Conservation (phyloP, 2,797 vertebrate genomes). For the Urosaurus nigricauda region DNA sequence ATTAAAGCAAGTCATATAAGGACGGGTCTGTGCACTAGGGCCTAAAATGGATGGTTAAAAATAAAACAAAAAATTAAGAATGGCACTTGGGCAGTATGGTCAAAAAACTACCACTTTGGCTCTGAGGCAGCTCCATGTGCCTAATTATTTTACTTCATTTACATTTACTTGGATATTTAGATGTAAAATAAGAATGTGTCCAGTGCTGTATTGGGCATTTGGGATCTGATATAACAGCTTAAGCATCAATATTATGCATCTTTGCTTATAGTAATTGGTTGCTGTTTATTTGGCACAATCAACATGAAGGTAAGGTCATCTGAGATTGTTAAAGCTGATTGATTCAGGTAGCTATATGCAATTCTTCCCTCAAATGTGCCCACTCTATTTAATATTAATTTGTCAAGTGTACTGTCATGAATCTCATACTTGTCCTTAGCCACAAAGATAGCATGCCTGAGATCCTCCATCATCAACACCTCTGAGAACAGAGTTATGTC, state of each 20-base stretch:
- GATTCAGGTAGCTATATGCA: neutral
- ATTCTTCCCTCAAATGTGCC: neutral
- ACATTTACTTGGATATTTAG: neutral
- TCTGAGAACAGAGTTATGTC: too few species aligned
- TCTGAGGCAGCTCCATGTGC: neutral
- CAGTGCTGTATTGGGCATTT: neutral
- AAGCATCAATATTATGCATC: neutral
- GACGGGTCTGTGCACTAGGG: neutral
- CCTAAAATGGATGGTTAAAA: neutral
- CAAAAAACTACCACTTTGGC: slow-evolving; percentile 17
- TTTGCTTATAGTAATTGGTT: neutral
- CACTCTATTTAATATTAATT: neutral
- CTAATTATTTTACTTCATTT: slow-evolving; percentile 14
- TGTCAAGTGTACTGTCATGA: neutral
- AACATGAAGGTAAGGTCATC: neutral
- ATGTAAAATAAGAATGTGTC: neutral
- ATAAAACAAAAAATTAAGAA: neutral
- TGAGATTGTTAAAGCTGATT: neutral
- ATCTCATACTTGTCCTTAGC: neutral
- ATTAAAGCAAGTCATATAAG: slow-evolving; percentile 35
- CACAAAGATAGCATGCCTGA: neutral
- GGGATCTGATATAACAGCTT: neutral
- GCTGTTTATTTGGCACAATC: neutral
- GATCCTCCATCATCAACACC: too few species aligned
- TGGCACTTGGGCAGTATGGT: neutral